Evolutionary conservation across 1,140 invertebrate species (phyloP).

Genomic region (Scaptodrosophila lebanonensis): DNA sequence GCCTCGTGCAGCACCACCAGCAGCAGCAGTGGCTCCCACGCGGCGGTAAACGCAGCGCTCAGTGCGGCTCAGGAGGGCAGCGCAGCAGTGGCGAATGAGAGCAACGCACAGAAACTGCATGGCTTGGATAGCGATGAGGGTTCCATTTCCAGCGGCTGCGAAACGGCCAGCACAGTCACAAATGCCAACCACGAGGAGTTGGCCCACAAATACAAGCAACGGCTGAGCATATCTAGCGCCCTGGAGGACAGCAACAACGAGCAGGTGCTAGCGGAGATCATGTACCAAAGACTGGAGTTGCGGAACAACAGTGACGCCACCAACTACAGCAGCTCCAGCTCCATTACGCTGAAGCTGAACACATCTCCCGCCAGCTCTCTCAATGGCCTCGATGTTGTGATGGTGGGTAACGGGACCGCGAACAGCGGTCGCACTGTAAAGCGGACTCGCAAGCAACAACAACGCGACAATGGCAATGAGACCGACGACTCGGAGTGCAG

Average conservation of each 20-base stretch:
- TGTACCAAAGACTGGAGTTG: conserved; percentile 74
- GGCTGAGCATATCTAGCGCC: conserved; percentile 3
- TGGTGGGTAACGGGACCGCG: not conserved
- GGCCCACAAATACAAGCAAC: conserved; percentile 12
- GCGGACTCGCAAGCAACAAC: conserved; percentile 20
- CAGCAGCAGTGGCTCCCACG: conserved; percentile 39
- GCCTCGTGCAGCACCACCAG: conserved; percentile 74
- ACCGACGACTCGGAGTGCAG: conserved; percentile 76
- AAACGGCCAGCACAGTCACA: conserved; percentile 84
- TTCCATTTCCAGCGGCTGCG: conserved; percentile 87
- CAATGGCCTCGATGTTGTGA: conserved; percentile 24
- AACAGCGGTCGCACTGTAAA: not conserved
- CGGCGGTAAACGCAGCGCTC: conserved; percentile 30
- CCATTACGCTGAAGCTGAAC: conserved; percentile 66
- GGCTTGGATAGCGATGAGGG: conserved; percentile 84
- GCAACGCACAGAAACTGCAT: conserved; percentile 64
- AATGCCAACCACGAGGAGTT: conserved; percentile 61
- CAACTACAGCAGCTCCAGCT: conserved; percentile 72
- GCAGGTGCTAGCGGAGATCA: conserved; percentile 63
- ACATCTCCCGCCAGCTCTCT: conserved; percentile 27
- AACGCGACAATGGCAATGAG: conserved; percentile 14
- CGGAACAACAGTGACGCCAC: conserved; percentile 62
- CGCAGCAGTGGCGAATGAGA: conserved; percentile 1
- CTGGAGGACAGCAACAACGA: conserved; percentile 6
- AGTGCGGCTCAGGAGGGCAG: conserved; percentile 47